Conservation (phyloP, 2,797 vertebrate genomes). For the Parauchenoglanis punctatus region DNA sequence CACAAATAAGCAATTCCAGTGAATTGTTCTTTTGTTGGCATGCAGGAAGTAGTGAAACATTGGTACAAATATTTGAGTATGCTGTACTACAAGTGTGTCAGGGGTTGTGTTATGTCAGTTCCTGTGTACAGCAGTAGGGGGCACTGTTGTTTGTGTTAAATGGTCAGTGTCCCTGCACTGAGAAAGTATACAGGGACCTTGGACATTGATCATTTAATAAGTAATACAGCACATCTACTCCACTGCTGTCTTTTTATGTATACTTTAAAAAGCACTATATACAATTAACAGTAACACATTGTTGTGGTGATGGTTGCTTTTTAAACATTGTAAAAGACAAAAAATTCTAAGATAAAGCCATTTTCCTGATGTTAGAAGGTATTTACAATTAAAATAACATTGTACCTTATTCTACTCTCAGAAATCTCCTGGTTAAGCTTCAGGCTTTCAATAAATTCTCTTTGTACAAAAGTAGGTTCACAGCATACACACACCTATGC, state of each 20-base stretch:
- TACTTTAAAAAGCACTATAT: conserved; percentile 2
- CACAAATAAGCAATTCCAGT: background rate
- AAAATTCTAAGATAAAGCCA: background rate
- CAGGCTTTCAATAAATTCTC: background rate
- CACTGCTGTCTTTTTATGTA: background rate
- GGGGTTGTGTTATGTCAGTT: background rate
- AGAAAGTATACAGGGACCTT: conserved; percentile 1
- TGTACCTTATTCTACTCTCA: background rate
- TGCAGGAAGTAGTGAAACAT: background rate
- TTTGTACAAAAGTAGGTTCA: background rate
- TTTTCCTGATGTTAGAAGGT: background rate
- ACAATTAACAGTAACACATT: background rate
- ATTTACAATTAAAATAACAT: background rate
- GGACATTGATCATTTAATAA: conserved; percentile 11
- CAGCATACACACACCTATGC: background rate
- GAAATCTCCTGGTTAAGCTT: background rate
- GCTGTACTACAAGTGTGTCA: background rate
- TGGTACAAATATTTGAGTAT: background rate
- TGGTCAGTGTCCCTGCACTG: background rate
- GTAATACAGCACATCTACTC: background rate
- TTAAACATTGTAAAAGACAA: background rate
- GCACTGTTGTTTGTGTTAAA: conserved; percentile 46
- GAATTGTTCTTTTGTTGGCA: background rate
- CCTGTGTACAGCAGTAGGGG: conserved; percentile 45
- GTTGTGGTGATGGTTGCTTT: background rate